Evolutionary conservation across 2,888 invertebrate genomes (phyloP), one percentile per base, ranked within the genome.

Genomic region (Trichopria drosophilae): DNA sequence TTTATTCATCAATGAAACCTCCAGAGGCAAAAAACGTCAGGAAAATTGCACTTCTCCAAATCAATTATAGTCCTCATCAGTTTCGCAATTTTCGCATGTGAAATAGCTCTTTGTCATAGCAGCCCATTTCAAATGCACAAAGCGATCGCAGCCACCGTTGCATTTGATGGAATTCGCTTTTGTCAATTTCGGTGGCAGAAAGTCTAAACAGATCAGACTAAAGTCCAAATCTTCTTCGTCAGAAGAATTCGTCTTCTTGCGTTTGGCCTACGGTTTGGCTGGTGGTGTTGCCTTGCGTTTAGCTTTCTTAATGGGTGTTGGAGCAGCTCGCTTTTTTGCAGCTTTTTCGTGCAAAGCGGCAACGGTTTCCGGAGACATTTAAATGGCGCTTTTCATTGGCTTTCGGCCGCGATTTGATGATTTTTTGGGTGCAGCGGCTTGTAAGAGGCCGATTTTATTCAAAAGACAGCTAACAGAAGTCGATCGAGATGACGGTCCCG

Each of bases 381-480:
- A 15, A 4, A 29, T 15, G 15, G 31, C 5, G 31, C 31, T 29
- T 10, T 10, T 12, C 31, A 29, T 29, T 6, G 31, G 31, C 10
- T 29, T 29, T 10, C 31, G 31, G 6, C 31, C 31, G 15, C 6
- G 31, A 10, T 29, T 29, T 29, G 31, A 29, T 6, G 12, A 9
- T 18, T 41, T 18, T 18, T 32, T 22, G 13, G 22, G 31, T 43
- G 20, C 10, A 32, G 32, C 32, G 2, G 22, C 31, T 32, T 43
- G 43, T n/a, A 43, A n/a, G n/a, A 32, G 43, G 6, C 43, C 43
- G n/a, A 43, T 20, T 43, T 43, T 32, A 9, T 43, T 16, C 22
- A 43, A 32, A 31, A 32, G 3, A 29, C 20, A n/a, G 9, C 12
- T 20, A 6, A 7, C 16, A 6, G 22, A 36, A 9, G 10, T 6